These are phyloP conservation scores for Emys orbicularis DNA, from an alignment of 2,797 vertebrate genomes.

Conservation along the genomic window DNA sequence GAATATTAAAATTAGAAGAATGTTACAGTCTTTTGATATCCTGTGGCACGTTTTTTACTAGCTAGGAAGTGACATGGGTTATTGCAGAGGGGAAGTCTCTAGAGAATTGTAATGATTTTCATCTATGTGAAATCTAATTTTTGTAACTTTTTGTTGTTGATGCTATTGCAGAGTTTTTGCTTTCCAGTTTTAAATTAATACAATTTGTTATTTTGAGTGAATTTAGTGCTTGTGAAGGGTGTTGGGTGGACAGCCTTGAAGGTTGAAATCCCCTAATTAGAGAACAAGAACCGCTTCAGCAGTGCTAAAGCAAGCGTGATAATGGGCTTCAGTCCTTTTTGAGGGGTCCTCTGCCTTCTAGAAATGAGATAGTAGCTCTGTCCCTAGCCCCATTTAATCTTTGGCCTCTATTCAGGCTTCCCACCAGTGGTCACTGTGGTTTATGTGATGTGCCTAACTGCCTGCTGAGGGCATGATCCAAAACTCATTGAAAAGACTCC, in stretches of 20 bases:
- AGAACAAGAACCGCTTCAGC: conserved; percentile 1
- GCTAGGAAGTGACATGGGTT: conserved; percentile 57
- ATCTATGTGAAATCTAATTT: conserved; percentile 65
- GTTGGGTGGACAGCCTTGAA: neutral
- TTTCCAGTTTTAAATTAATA: conserved; percentile 33
- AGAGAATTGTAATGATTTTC: conserved; percentile 68
- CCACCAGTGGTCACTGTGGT: neutral
- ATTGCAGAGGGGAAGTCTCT: conserved; percentile 56
- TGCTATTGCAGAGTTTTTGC: neutral
- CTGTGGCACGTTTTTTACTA: conserved; percentile 59
- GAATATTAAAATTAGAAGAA: conserved; percentile 72
- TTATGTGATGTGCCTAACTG: neutral
- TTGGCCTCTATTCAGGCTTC: neutral
- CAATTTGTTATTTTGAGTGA: conserved; percentile 30
- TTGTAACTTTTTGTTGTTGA: neutral
- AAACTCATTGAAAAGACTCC: neutral
- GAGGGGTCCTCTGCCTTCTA: neutral
- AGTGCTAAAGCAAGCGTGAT: neutral
- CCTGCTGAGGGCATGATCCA: neutral
- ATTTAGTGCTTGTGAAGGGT: neutral
- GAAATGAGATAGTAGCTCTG: neutral
- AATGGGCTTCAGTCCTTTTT: neutral
- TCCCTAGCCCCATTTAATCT: neutral
- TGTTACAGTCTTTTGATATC: conserved; percentile 47
- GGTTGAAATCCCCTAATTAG: conserved; percentile 50